These are phyloP conservation scores for Laticauda laticaudata DNA, from an alignment of 2,113 vertebrate species.

Conservation along the genomic window DNA sequence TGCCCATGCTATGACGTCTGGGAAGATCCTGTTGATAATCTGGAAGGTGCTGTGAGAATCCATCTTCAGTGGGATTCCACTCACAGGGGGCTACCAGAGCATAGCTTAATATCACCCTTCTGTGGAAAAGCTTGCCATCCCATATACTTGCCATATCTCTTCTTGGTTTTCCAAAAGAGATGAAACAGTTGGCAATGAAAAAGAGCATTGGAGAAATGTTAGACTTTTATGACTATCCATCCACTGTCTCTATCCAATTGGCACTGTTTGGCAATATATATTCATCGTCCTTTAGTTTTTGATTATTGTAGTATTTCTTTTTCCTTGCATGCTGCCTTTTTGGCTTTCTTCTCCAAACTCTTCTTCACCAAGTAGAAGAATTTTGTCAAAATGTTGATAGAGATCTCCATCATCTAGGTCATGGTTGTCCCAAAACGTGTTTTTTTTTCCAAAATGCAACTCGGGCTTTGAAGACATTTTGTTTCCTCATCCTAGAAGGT, in stretches of 20 bases:
- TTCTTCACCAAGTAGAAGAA: not conserved
- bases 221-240: not conserved
- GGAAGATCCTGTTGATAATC: not conserved
- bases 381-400: not conserved
- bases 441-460: too few species aligned
- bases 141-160: not conserved
- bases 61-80: not conserved
- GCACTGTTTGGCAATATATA: not conserved
- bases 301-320: not conserved
- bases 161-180: not conserved
- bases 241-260: not conserved
- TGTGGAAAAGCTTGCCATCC: not conserved
- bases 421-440: too few species aligned
- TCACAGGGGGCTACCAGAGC: not conserved
- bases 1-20: not conserved
- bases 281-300: not conserved
- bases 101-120: not conserved
- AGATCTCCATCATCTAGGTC: too few species aligned
- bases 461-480: too few species aligned
- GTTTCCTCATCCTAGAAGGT: too few species aligned
- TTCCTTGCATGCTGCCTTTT: not conserved
- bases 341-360: not conserved
- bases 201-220: not conserved
- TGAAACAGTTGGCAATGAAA: not conserved
- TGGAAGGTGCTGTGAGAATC: not conserved